These are phyloP conservation scores for Micromesistius poutassou DNA, from an alignment of 2,797 vertebrate genomes.

Conservation along the genomic window DNA sequence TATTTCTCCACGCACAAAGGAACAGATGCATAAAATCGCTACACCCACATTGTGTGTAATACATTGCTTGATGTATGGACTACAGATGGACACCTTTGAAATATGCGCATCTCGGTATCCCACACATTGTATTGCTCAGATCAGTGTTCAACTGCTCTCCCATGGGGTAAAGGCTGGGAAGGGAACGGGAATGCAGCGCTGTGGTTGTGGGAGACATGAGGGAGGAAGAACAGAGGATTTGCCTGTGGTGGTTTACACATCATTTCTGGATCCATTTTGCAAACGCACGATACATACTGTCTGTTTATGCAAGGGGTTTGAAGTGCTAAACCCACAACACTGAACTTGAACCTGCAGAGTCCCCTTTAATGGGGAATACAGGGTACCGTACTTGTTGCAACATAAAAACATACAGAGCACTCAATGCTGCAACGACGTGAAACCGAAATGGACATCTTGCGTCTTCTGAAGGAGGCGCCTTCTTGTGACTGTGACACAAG, in stretches of 20 bases:
- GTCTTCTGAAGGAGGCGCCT: neutral
- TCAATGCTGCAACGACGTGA: neutral
- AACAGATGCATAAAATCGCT: neutral
- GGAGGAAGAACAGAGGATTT: slow-evolving; percentile 18
- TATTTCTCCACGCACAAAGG: slow-evolving; percentile 54
- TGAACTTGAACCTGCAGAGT: neutral
- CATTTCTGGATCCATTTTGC: neutral
- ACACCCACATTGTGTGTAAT: slow-evolving; percentile 70
- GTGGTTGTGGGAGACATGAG: slow-evolving; percentile 34
- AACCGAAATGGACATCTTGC: neutral
- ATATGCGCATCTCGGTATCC: slow-evolving; percentile 53
- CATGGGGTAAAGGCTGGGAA: slow-evolving; percentile 52
- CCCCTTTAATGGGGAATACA: neutral
- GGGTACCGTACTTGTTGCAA: neutral
- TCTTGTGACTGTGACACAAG: neutral
- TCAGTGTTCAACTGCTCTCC: slow-evolving; percentile 58
- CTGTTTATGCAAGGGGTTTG: neutral
- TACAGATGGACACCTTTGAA: slow-evolving; percentile 68
- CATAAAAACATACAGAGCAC: neutral
- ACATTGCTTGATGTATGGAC: slow-evolving; percentile 67
- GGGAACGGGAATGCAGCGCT: slow-evolving; percentile 39
- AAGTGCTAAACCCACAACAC: neutral
- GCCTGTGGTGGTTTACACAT: neutral
- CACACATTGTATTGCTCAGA: slow-evolving; percentile 68
- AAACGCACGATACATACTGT: neutral